These are phyloP conservation scores for Cordylochernes scorpioides DNA, from an alignment of 2,888 invertebrate species.

Conservation along the genomic window DNA sequence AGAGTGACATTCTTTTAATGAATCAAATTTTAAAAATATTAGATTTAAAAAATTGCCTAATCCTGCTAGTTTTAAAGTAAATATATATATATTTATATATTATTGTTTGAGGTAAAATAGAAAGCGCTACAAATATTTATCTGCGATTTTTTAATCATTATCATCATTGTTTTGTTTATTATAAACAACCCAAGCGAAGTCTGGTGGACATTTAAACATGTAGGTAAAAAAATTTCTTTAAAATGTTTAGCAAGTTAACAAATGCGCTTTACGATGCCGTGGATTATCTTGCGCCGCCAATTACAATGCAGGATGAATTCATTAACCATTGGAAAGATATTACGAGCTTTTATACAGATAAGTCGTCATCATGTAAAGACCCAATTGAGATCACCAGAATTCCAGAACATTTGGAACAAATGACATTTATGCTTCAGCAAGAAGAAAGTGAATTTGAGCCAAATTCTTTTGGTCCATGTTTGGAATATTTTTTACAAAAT, in stretches of 20 bases:
- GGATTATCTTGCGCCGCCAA: slow-evolving; percentile 35
- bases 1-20: no score
- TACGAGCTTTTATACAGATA: slow-evolving; percentile 33
- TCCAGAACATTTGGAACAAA: slow-evolving; percentile 21
- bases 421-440: slow-evolving; percentile 27
- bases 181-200: no score
- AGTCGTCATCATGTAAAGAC: slow-evolving; percentile 19
- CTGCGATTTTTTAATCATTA: no score
- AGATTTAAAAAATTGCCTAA: no score
- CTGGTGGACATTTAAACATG: no score
- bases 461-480: slow-evolving; percentile 30
- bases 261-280: slow-evolving; percentile 12
- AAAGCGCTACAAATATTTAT: no score
- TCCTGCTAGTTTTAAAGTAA: no score
- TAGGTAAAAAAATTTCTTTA: no score
- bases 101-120: no score
- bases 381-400: slow-evolving; percentile 23
- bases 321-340: slow-evolving; percentile 49
- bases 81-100: no score
- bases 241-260: slow-evolving; percentile 14
- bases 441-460: slow-evolving; percentile 34
- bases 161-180: no score
- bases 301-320: slow-evolving; percentile 41
- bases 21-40: no score
- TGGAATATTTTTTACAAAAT: slow-evolving; percentile 37